phyloP scores from a whole-genome alignment of 2,888 invertebrate species.

The Autographa pulchrina region DNA sequence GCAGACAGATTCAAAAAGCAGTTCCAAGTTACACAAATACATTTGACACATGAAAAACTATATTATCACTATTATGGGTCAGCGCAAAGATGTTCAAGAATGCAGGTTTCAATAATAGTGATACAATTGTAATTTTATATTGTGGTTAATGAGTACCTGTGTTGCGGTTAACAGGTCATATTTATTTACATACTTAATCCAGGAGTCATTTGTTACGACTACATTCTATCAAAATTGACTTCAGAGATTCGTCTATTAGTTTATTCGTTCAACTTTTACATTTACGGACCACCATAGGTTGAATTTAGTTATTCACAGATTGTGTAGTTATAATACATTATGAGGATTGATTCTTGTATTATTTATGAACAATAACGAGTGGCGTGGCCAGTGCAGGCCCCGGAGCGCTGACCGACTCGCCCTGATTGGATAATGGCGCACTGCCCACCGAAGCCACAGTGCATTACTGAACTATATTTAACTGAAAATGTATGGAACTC shows the following conservation, averaged over 20 bases:
- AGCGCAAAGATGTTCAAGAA: neutral
- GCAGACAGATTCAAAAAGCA: neutral
- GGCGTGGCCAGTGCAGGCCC: conserved; percentile 50
- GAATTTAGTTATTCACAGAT: conserved; percentile 52
- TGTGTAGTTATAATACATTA: conserved; percentile 59
- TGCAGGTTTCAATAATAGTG: neutral
- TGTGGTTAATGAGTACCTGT: neutral
- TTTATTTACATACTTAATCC: neutral
- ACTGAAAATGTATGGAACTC: conserved; percentile 61
- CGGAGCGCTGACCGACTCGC: conserved; percentile 75
- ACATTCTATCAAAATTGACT: neutral
- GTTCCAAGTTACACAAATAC: too few species aligned
- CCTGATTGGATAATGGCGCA: conserved; percentile 78
- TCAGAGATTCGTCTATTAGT: neutral
- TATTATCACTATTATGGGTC: neutral
- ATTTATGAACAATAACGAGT: conserved; percentile 73
- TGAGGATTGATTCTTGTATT: conserved; percentile 58
- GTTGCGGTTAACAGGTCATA: neutral
- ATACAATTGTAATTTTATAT: neutral
- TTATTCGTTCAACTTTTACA: neutral
- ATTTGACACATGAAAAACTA: neutral
- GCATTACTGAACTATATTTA: conserved; percentile 69
- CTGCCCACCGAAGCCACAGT: conserved; percentile 51
- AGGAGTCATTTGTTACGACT: neutral
- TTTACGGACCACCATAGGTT: conserved; percentile 43